A percentile compares a stretch with the other conserved stretches of the same genome.
These are phyloP conservation scores for Drosophila malerkotliana DNA, from an alignment of 1,140 invertebrate species.

Conservation along the genomic window DNA sequence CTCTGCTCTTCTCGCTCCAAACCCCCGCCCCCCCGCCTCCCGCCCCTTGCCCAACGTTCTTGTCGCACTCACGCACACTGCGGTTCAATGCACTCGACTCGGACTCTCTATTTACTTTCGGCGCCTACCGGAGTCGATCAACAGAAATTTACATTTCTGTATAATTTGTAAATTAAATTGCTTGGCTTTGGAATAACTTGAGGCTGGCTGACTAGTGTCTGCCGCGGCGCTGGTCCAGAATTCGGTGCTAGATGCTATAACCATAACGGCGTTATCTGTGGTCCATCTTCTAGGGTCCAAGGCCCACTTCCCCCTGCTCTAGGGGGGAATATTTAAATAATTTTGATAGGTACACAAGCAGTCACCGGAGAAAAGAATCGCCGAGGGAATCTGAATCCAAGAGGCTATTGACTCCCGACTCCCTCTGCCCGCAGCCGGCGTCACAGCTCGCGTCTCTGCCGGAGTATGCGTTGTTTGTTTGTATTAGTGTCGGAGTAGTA, in stretches of 20 bases:
- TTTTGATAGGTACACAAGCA: conserved; percentile 68
- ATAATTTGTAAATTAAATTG: conserved; percentile 52
- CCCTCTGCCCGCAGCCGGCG: neutral
- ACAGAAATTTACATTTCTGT: conserved; percentile 61
- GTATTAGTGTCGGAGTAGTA: conserved; percentile 39
- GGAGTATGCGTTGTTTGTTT: neutral
- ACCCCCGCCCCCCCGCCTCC: neutral
- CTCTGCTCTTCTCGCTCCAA: conserved; percentile 10
- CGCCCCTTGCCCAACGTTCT: conserved; percentile 9
- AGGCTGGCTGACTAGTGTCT: conserved; percentile 4
- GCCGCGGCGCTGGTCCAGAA: conserved; percentile 23
- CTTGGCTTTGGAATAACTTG: conserved; percentile 36
- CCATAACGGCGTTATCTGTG: conserved; percentile 43
- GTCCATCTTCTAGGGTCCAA: conserved; percentile 1
- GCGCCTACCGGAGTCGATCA: conserved; percentile 42
- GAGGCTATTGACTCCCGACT: conserved; percentile 70
- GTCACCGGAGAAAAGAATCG: conserved; percentile 13
- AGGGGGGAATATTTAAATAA: conserved; percentile 70
- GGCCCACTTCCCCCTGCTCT: neutral
- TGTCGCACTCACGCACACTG: conserved; percentile 54
- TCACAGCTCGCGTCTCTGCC: conserved; percentile 13
- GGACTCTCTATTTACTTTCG: conserved; percentile 74
- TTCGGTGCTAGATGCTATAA: conserved; percentile 51
- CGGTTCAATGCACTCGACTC: conserved; percentile 72
- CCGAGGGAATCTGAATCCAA: conserved; percentile 35